Conservation (phyloP, 2,113 vertebrate species). For the Myrmophylax atrothorax region DNA sequence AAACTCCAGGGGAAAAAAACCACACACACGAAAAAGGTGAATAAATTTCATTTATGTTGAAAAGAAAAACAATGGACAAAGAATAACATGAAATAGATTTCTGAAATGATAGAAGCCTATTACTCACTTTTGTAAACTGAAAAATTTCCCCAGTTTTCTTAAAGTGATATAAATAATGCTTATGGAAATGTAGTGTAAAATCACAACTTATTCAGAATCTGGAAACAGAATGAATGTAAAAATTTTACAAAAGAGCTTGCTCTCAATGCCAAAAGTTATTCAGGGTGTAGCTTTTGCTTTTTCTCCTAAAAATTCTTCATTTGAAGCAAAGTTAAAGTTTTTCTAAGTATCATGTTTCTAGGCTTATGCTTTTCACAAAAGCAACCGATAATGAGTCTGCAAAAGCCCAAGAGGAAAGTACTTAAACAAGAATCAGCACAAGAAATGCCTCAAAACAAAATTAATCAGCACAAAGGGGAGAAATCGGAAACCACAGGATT, state of each 20-base stretch:
- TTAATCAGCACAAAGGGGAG: slow-evolving; percentile 39
- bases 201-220: not conserved
- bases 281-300: not conserved
- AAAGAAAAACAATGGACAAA: not conserved
- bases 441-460: slow-evolving; percentile 47
- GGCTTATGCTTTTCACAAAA: not conserved
- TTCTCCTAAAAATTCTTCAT: not conserved
- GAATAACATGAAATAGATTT: not conserved
- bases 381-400: not conserved
- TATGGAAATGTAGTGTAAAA: not conserved
- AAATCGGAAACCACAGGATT: slow-evolving; percentile 55
- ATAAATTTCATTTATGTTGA: not conserved
- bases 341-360: not conserved
- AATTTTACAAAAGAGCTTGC: not conserved
- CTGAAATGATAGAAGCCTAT: not conserved
- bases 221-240: not conserved
- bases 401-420: not conserved
- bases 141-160: not conserved
- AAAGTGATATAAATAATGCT: not conserved
- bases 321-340: not conserved
- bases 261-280: not conserved
- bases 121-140: not conserved
- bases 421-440: slow-evolving; percentile 5
- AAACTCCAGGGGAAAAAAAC: not conserved
- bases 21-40: not conserved